Percentiles rank a stretch among this genome's conserved stretches.
Evolutionary conservation across 2,113 vertebrate genomes (phyloP).

Genomic region (Atrichornis clamosus): DNA sequence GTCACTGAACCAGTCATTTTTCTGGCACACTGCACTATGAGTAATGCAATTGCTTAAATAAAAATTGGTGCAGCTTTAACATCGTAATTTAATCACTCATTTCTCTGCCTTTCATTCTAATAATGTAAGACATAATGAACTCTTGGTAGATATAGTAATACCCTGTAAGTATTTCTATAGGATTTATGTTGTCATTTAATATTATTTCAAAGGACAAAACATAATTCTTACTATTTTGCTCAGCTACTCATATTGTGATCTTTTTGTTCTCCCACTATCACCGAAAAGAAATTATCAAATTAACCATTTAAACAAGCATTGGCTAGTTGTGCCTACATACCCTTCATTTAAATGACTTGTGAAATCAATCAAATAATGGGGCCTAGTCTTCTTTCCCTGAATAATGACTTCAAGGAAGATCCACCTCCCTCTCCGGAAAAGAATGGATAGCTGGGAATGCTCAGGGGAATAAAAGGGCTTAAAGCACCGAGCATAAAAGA

Average conservation of each 20-base stretch:
- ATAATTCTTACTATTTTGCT: neutral
- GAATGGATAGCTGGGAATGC: slow-evolving; percentile 56
- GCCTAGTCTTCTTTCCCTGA: slow-evolving; percentile 26
- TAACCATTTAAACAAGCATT: slow-evolving; percentile 56
- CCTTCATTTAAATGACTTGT: slow-evolving; percentile 47
- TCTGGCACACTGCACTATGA: neutral
- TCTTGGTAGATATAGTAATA: slow-evolving; percentile 1
- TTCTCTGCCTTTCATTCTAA: slow-evolving; percentile 40
- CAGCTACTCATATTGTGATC: neutral
- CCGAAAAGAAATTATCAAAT: slow-evolving; percentile 38
- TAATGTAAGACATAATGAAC: slow-evolving; percentile 30
- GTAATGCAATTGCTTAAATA: slow-evolving; percentile 40
- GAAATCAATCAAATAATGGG: slow-evolving; percentile 61
- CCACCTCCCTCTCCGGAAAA: slow-evolving; percentile 39
- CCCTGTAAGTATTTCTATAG: neutral
- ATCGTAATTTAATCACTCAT: slow-evolving; percentile 12
- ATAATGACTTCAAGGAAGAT: slow-evolving; percentile 66
- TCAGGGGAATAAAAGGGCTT: slow-evolving; percentile 62
- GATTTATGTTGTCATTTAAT: slow-evolving; percentile 49
- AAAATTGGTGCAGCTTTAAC: slow-evolving; percentile 35
- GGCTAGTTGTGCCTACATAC: neutral
- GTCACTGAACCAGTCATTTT: neutral
- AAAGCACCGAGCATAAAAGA: slow-evolving; percentile 48
- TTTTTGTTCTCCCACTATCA: neutral
- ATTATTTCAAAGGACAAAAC: slow-evolving; percentile 39